Evolutionary conservation across 1,140 invertebrate species (phyloP).

Genomic region (Tetraneura akinire): DNA sequence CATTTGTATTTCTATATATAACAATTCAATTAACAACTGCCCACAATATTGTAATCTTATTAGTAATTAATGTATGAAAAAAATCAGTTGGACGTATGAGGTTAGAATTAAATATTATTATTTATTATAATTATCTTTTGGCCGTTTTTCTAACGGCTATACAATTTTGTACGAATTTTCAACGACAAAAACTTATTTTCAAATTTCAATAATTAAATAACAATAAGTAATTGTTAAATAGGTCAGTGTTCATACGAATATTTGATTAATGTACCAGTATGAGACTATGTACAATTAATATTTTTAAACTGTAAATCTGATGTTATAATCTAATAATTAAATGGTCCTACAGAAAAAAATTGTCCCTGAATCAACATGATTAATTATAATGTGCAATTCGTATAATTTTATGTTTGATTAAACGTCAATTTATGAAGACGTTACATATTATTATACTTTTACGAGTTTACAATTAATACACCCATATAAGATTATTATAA

Average conservation of each 20-base stretch:
- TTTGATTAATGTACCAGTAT: too few species aligned
- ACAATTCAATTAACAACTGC: background rate
- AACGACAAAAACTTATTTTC: background rate
- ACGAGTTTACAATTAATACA: background rate
- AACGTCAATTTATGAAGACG: background rate
- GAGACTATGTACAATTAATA: background rate
- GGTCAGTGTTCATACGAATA: conserved; percentile 22
- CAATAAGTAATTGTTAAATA: background rate
- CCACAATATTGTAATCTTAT: background rate
- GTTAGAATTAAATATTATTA: background rate
- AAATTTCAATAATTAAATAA: background rate
- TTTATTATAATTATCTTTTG: too few species aligned
- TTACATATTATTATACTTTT: background rate
- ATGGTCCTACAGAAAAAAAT: background rate
- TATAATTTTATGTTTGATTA: background rate
- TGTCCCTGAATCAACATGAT: background rate
- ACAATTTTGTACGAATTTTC: background rate
- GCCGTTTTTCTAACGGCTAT: background rate
- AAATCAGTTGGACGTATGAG: background rate
- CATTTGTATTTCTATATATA: background rate
- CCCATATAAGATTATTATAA: background rate
- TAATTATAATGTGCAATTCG: too few species aligned
- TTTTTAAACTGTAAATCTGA: conserved; percentile 11
- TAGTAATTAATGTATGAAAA: background rate
- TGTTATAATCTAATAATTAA: background rate